These are phyloP conservation scores for Zhengitettix transpicula DNA, from an alignment of 2,888 invertebrate species.

Conservation along the genomic window DNA sequence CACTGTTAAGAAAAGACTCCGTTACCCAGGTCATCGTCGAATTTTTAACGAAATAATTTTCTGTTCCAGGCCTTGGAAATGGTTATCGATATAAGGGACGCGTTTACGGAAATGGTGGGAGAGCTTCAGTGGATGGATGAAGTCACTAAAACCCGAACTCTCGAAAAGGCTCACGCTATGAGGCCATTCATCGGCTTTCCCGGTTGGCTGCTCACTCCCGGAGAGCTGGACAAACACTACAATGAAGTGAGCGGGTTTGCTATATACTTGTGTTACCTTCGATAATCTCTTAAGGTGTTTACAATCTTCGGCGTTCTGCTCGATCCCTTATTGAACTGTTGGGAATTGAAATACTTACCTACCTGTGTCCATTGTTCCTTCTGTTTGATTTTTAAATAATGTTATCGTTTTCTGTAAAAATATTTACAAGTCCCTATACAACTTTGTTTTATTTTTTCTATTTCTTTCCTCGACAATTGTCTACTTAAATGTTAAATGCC, in stretches of 20 bases:
- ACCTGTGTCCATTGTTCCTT: no score
- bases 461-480: no score
- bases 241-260: conserved; percentile 15
- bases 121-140: conserved; percentile 36
- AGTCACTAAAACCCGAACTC: conserved; percentile 27
- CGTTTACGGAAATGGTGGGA: conserved; percentile 29
- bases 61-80: conserved; percentile 17
- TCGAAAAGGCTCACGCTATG: conserved; percentile 32
- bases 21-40: background rate
- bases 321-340: no score
- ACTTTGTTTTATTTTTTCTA: no score
- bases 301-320: no score
- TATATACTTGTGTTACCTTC: no score
- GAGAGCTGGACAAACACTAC: conserved; percentile 21
- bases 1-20: background rate
- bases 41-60: background rate
- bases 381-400: no score
- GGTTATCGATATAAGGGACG: conserved; percentile 28
- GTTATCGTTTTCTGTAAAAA: no score
- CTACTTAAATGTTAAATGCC: no score
- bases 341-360: no score
- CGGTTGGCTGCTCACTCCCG: conserved; percentile 22
- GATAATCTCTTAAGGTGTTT: no score
- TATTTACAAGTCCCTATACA: no score
- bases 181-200: conserved; percentile 26